These are phyloP conservation scores for Neomicropteryx cornuta DNA, from an alignment of 1,140 invertebrate species.

Conservation along the genomic window DNA sequence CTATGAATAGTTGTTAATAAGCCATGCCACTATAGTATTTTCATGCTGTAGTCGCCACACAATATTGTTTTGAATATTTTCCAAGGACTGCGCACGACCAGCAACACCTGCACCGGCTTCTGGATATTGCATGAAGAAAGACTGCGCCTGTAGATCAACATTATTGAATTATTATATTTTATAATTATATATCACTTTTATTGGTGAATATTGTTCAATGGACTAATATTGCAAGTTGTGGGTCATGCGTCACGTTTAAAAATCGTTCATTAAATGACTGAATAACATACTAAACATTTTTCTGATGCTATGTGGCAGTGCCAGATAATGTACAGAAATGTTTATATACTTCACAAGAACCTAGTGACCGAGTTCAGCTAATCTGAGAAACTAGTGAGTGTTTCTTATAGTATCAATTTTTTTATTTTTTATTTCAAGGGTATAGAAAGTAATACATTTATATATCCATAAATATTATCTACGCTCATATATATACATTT, in stretches of 20 bases:
- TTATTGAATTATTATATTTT: conserved; percentile 4
- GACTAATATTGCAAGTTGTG: not conserved
- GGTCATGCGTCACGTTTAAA: not conserved
- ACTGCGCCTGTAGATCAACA: conserved; percentile 51
- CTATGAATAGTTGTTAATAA: no score
- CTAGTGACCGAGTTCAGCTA: no score
- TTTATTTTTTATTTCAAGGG: no score
- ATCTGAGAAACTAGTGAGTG: no score
- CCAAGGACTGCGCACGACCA: conserved; percentile 60
- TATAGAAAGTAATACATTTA: no score
- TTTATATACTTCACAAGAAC: no score
- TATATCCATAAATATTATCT: no score
- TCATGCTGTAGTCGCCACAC: conserved; percentile 54
- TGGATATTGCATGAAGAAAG: conserved; percentile 70
- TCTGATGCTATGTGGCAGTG: not conserved
- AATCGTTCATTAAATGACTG: not conserved
- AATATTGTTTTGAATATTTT: conserved; percentile 70
- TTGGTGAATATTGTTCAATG: not conserved
- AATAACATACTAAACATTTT: not conserved
- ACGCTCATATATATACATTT: no score
- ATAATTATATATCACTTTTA: not conserved
- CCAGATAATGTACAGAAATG: not conserved
- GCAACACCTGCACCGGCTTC: conserved; percentile 73
- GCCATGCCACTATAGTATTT: conserved; percentile 42
- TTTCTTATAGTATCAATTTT: no score